Conservation (phyloP, 2,888 invertebrate species). For the Unio delphinus region DNA sequence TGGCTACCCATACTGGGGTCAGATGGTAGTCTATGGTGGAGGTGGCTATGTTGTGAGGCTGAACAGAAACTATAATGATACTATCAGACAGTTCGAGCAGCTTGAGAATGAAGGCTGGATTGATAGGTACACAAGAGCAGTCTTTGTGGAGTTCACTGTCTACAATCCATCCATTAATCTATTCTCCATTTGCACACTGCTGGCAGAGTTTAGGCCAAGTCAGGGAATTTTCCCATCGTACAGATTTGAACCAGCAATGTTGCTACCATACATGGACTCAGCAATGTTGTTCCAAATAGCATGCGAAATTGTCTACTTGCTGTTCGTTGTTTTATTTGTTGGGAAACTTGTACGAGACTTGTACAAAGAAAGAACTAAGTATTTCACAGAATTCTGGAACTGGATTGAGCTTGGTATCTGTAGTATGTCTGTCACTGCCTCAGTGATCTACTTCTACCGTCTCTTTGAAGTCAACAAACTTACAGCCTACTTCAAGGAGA, state of each 20-base stretch:
- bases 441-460: slow-evolving; percentile 68
- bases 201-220: slow-evolving; percentile 66
- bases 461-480: slow-evolving; percentile 64
- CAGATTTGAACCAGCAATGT: slow-evolving; percentile 68
- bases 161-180: slow-evolving; percentile 72
- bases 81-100: slow-evolving; percentile 61
- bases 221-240: slow-evolving; percentile 65
- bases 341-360: slow-evolving; percentile 64
- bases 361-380: slow-evolving; percentile 55
- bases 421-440: slow-evolving; percentile 61
- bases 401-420: slow-evolving; percentile 63
- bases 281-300: slow-evolving; percentile 63
- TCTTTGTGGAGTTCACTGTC: slow-evolving; percentile 75
- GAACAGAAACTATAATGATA: slow-evolving; percentile 52
- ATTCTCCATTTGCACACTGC: slow-evolving; percentile 65
- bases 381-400: slow-evolving; percentile 69
- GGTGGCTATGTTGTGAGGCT: slow-evolving; percentile 73
- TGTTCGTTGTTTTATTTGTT: slow-evolving; percentile 69
- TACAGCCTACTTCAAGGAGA: slow-evolving; percentile 69
- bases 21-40: slow-evolving; percentile 71
- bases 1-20: slow-evolving; percentile 72
- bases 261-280: slow-evolving; percentile 63
- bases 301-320: slow-evolving; percentile 60
- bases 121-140: slow-evolving; percentile 73
- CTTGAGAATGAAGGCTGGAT: slow-evolving; percentile 72